Conservation (phyloP, 2,888 invertebrate species). For the Ceratothoa steindachneri region DNA sequence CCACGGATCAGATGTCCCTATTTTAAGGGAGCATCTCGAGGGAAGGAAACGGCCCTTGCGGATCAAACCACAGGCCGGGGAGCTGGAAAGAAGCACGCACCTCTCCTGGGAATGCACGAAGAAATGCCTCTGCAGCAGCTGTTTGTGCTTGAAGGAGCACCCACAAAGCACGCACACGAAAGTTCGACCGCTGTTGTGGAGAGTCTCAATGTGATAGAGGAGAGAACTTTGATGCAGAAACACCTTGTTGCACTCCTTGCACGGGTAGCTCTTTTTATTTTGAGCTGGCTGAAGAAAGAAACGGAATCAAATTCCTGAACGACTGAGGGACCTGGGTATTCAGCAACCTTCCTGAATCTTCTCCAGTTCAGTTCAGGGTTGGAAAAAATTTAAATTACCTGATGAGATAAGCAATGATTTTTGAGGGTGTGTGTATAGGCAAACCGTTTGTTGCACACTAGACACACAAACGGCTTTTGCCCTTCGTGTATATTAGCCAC, state of each 20-base stretch:
- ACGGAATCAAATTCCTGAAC: too few species aligned
- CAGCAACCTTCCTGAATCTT: too few species aligned
- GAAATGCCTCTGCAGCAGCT: slow-evolving; percentile 71
- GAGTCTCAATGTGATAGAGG: slow-evolving; percentile 69
- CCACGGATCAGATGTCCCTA: too few species aligned
- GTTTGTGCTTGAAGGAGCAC: slow-evolving; percentile 70
- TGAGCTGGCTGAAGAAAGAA: slow-evolving; percentile 18
- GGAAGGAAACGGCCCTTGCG: too few species aligned
- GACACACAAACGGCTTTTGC: slow-evolving; percentile 68
- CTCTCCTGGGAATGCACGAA: slow-evolving; percentile 69
- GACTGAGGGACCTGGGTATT: too few species aligned
- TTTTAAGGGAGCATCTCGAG: too few species aligned
- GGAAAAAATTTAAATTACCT: too few species aligned
- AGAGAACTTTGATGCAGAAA: slow-evolving; percentile 70
- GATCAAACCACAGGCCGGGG: too few species aligned
- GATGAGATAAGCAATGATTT: slow-evolving; percentile 56
- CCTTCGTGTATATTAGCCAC: slow-evolving; percentile 59
- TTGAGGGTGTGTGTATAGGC: slow-evolving; percentile 71
- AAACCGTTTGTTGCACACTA: slow-evolving; percentile 68
- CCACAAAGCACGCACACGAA: slow-evolving; percentile 72
- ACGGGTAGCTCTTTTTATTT: slow-evolving; percentile 51
- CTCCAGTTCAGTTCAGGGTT: too few species aligned
- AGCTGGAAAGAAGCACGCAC: too few species aligned
- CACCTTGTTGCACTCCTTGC: slow-evolving; percentile 66
- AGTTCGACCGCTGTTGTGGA: slow-evolving; percentile 64